Conservation (phyloP, 1,140 invertebrate species). For the Drosophila mayri region DNA sequence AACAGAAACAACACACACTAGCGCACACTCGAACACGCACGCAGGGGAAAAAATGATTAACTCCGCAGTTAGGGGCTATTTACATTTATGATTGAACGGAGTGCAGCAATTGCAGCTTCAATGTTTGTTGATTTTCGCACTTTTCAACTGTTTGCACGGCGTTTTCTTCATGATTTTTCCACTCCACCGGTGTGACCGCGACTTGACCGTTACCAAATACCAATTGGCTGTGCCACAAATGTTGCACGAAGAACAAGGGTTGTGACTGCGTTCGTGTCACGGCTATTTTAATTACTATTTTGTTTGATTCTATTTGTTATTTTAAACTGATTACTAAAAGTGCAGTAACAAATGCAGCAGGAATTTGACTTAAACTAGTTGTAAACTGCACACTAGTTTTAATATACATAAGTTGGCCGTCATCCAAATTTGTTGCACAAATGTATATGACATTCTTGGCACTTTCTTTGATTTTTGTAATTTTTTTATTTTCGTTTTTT, state of each 20-base stretch:
- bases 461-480: too few species aligned
- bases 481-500: too few species aligned
- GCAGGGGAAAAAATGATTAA: constrained; percentile 13
- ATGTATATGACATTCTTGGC: too few species aligned
- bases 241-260: background rate
- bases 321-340: background rate
- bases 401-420: too few species aligned
- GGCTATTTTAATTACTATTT: too few species aligned
- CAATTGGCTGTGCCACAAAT: background rate
- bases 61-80: background rate
- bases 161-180: constrained; percentile 47
- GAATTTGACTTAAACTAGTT: background rate
- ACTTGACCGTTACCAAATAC: background rate
- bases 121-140: constrained; percentile 27
- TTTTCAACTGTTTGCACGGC: constrained; percentile 31
- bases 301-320: background rate
- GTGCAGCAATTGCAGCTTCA: constrained; percentile 2
- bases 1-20: constrained; percentile 51
- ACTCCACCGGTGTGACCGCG: constrained; percentile 19
- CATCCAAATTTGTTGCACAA: too few species aligned
- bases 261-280: background rate
- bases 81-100: background rate
- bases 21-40: constrained; percentile 25
- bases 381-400: too few species aligned
- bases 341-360: background rate